Percentiles rank a stretch among this genome's conserved stretches.
Conservation (phyloP, 1,140 invertebrate species). For the Danaus melanippus region DNA sequence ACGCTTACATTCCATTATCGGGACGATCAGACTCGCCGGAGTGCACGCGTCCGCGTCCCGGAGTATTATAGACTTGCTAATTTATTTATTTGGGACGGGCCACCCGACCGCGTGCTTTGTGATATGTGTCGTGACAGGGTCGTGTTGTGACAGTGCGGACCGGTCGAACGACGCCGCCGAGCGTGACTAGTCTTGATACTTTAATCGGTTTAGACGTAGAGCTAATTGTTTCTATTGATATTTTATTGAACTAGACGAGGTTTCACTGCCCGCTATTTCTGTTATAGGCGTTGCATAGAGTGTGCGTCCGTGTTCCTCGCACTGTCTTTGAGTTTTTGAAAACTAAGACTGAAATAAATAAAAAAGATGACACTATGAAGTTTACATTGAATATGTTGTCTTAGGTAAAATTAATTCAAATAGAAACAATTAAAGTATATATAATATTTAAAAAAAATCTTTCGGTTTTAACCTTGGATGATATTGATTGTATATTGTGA, state of each 20-base stretch:
- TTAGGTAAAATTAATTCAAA: constrained; percentile 71
- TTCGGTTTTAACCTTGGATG: constrained; percentile 62
- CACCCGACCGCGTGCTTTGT: constrained; percentile 33
- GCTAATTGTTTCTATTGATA: constrained; percentile 47
- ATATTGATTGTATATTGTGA: constrained; percentile 58
- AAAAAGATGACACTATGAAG: constrained; percentile 66
- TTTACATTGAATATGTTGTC: constrained; percentile 68
- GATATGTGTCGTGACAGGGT: constrained; percentile 36
- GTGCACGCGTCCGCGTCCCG: constrained; percentile 43
- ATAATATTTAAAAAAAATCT: constrained; percentile 66
- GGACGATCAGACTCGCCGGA: constrained; percentile 52
- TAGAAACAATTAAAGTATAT: constrained; percentile 66
- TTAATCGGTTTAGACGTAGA: constrained; percentile 42
- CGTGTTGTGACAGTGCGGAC: constrained; percentile 35
- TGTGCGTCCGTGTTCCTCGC: constrained; percentile 58
- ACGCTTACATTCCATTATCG: constrained; percentile 68
- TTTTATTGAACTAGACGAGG: constrained; percentile 41
- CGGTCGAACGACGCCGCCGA: constrained; percentile 27
- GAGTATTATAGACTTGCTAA: constrained; percentile 68
- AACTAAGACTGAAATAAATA: constrained; percentile 69
- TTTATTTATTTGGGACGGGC: constrained; percentile 64
- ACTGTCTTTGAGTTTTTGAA: constrained; percentile 60
- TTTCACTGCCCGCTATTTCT: constrained; percentile 40
- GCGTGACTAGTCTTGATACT: constrained; percentile 43
- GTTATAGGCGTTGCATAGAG: constrained; percentile 37